phyloP scores from a whole-genome alignment of 2,797 vertebrate genomes.

The Zenarchopterus dispar region DNA sequence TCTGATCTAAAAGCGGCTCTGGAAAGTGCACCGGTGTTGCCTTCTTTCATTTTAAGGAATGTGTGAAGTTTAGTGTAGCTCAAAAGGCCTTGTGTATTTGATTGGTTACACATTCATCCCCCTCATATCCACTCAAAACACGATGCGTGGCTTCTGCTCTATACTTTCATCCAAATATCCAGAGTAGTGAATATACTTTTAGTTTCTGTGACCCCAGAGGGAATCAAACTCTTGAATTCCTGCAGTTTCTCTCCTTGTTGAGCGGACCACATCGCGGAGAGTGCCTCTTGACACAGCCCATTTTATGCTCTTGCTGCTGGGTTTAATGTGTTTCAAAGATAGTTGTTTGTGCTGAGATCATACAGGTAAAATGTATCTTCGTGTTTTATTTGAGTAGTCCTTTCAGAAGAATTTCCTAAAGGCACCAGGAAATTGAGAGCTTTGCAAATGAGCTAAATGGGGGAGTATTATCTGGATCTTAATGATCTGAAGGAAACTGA shows the following conservation, averaged over 20 bases:
- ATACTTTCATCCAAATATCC: constrained; percentile 63
- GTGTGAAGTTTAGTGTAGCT: constrained; percentile 38
- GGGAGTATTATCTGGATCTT: constrained; percentile 29
- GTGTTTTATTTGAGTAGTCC: constrained; percentile 1
- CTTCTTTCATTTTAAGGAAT: constrained; percentile 42
- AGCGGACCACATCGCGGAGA: constrained; percentile 34
- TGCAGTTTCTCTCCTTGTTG: constrained; percentile 42
- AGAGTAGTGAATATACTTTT: constrained; percentile 56
- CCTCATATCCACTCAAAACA: constrained; percentile 64
- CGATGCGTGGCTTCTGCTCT: constrained; percentile 36
- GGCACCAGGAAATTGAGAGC: constrained; percentile 15
- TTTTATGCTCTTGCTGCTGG: constrained; percentile 13
- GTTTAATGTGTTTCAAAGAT: constrained; percentile 36
- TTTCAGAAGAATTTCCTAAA: constrained; percentile 16
- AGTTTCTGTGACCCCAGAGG: constrained; percentile 52
- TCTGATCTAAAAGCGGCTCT: constrained; percentile 14
- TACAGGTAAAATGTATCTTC: constrained; percentile 15
- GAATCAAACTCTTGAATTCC: constrained; percentile 61
- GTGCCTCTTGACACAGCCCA: constrained; percentile 47
- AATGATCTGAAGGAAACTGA: constrained; percentile 33
- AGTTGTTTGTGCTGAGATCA: constrained; percentile 17
- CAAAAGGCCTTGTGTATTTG: constrained; percentile 49
- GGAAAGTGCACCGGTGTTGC: constrained; percentile 20
- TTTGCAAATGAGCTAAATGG: constrained; percentile 13
- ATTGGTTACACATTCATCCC: constrained; percentile 54